A percentile compares a stretch with the other conserved stretches of the same genome.
Evolutionary conservation across 2,888 invertebrate genomes (phyloP).

Genomic region (Mechanitis messenoides): DNA sequence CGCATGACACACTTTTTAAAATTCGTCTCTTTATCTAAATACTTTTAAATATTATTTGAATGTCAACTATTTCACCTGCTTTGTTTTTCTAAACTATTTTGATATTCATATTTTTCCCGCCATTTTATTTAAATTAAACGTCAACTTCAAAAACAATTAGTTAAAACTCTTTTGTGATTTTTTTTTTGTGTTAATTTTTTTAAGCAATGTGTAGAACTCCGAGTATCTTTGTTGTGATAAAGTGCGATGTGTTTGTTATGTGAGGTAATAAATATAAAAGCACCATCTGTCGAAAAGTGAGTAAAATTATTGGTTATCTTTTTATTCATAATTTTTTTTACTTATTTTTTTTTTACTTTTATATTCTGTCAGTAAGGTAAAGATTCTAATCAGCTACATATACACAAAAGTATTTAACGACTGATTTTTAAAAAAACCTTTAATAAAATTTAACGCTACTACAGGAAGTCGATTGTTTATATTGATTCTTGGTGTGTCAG

Average conservation of each 20-base stretch:
- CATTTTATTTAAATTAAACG: constrained; percentile 13
- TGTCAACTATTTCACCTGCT: constrained; percentile 10
- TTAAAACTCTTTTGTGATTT: constrained; percentile 7
- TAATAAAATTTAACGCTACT: no score
- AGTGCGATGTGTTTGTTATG: constrained; percentile 60
- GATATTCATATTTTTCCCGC: constrained; percentile 20
- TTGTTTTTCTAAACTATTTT: constrained; percentile 7
- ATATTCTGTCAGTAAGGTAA: no score
- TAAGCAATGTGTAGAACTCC: constrained; percentile 48
- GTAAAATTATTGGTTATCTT: constrained; percentile 26
- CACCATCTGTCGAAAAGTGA: constrained; percentile 76
- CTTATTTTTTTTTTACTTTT: no score
- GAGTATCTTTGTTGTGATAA: constrained; percentile 45
- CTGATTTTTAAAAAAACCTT: no score
- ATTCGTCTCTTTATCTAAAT: constrained; percentile 31
- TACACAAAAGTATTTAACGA: no score
- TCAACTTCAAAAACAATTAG: not conserved
- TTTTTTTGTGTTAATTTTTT: constrained; percentile 35
- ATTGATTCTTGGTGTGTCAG: no score
- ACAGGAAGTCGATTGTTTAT: no score
- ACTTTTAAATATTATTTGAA: constrained; percentile 7
- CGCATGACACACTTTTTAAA: constrained; percentile 59
- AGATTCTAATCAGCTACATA: no score
- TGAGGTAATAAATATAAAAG: constrained; percentile 51
- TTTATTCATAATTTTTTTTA: no score